Evolutionary conservation across 1,140 invertebrate species (phyloP).

Genomic region (Teleopsis dalmanni): DNA sequence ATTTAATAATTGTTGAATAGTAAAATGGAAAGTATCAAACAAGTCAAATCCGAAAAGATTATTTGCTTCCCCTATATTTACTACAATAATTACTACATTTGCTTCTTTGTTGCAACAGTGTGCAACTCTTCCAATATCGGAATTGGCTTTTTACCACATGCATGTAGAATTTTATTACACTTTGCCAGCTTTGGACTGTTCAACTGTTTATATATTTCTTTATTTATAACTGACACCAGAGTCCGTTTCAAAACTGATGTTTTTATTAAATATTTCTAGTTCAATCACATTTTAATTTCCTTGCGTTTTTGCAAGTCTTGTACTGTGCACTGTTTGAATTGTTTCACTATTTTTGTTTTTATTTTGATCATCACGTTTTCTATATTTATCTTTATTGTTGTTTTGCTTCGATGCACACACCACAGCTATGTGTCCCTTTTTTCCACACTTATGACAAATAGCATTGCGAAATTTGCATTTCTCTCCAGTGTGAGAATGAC

Average conservation of each 20-base stretch:
- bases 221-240: slow-evolving; percentile 4
- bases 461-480: background rate
- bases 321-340: background rate
- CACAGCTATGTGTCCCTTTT: background rate
- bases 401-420: slow-evolving; percentile 3
- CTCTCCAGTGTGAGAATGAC: background rate
- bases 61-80: background rate
- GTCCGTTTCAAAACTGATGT: slow-evolving; percentile 4
- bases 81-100: background rate
- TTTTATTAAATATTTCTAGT: background rate
- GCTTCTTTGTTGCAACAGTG: background rate
- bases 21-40: slow-evolving; percentile 4
- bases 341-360: background rate
- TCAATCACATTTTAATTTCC: background rate
- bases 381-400: background rate
- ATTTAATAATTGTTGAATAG: slow-evolving; percentile 3
- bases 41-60: slow-evolving; percentile 7
- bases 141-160: slow-evolving; percentile 1
- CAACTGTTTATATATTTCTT: background rate
- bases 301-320: too few relatives aligned
- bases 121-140: background rate
- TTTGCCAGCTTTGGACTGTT: slow-evolving; percentile 3
- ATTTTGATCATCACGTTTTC: background rate
- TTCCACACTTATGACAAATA: background rate
- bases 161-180: background rate